Base-by-base conservation (phyloP, 2,113 vertebrate species). In the Ammodytes dubius region DNA sequence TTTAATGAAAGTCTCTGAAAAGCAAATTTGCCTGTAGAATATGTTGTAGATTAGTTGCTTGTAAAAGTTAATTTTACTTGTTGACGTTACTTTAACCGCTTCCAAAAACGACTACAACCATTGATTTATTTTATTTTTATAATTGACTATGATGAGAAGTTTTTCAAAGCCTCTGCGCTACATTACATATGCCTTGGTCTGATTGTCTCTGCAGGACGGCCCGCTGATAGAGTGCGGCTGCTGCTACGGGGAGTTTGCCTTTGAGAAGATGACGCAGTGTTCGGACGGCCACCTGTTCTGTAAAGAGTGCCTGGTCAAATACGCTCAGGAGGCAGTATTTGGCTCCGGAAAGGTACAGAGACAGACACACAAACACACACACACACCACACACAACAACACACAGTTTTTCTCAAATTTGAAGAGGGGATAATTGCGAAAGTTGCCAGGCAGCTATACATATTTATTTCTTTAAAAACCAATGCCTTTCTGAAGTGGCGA, bases 181-280 rank as follows among this genome's bases (percentile, higher is more conserved):
- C 27, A 66, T 49, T 1, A 56, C 7, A 50, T 13, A 7, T 14
- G 6, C 45, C 6, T 27, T 0, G 12, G 5, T 66, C 0, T 43
- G 4, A 27, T 17, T 68, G 0, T 85, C 19, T 45, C 35, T 73
- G 13, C 90, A 99, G 98, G 97, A 99, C 0, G 98, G 98, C 42
- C 98, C 99, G 94, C 95, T 99, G 95, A 99, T 99, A 0, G 97
- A 99, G 88, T 99, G 98, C 15, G 96, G 97, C 80, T 99, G 98
- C 67, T 99, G 98, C 93, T 99, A 95, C 0, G 98, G 97, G 43
- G 97, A 98, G 72, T 99, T 99, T 83, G 97, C 98, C 0, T 99
- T 99, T 2, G 98, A 99, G 89, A 97, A 99, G 87, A 95, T 99
- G 92, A 99, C 98, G 0, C 98, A 99, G 85, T 99, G 98, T 73